phyloP scores from a whole-genome alignment of 1,140 invertebrate genomes.

The Meloidogyne floridensis region DNA sequence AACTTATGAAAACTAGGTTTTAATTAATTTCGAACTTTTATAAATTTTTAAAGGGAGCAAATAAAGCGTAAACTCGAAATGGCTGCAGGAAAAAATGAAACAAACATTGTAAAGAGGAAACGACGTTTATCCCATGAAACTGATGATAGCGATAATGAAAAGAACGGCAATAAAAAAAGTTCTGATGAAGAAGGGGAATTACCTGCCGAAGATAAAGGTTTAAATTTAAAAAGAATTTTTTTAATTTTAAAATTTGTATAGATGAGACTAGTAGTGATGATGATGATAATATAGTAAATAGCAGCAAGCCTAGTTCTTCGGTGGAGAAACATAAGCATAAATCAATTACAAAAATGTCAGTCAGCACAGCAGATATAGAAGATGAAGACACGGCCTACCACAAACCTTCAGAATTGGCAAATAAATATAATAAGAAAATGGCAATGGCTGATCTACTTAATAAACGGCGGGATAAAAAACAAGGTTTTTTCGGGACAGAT shows the following conservation, averaged over 20 bases:
- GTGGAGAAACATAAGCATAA: not conserved
- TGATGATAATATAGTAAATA: conserved; percentile 11
- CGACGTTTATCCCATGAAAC: not conserved
- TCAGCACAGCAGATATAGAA: conserved; percentile 26
- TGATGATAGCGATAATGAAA: conserved; percentile 14
- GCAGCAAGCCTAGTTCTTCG: not conserved
- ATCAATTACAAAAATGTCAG: conserved; percentile 1
- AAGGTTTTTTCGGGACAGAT: conserved; percentile 39
- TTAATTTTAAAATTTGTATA: not conserved
- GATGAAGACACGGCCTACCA: conserved; percentile 57
- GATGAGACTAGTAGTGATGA: not conserved
- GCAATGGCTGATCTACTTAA: conserved; percentile 54
- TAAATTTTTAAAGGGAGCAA: conserved; percentile 32
- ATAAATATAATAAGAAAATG: conserved; percentile 58
- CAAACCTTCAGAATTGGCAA: conserved; percentile 53
- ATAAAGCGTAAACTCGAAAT: conserved; percentile 41
- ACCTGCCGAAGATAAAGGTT: conserved; percentile 24
- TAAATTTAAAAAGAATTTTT: not conserved
- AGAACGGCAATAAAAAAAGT: conserved; percentile 18
- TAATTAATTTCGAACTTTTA: not conserved
- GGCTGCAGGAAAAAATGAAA: conserved; percentile 22
- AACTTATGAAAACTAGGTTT: conserved; percentile 44
- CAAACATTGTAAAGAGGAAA: conserved; percentile 7
- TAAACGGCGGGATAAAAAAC: conserved; percentile 59
- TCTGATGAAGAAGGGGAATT: conserved; percentile 23